Base-by-base conservation (phyloP, 2,797 vertebrate genomes). In the Diplodus sargus region DNA sequence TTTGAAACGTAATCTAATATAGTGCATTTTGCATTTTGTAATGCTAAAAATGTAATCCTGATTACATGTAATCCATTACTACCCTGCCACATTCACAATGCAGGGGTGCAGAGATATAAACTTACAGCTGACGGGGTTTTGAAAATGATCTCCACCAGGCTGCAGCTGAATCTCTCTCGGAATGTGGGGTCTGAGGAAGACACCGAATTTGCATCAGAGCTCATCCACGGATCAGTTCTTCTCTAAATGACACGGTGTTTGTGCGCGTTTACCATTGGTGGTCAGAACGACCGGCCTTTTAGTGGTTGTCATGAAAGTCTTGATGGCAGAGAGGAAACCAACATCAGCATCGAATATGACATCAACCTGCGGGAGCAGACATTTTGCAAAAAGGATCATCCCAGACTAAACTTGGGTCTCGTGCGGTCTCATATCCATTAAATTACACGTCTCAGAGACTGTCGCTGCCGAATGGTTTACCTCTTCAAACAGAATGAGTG, bases 401-500 rank as follows among this genome's bases (percentile, higher is more conserved):
- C 2, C 48, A 67, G 61, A 51, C 6, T 11, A 42, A 59, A 10
- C 23, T 5, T 0, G 15, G 23, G 14, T 59, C 7, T 11, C 30
- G 17, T 60, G 51, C 2, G 1, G 53, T 14, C 43, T 54, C 16
- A 5, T 23, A 51, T 13, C 28, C 28, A 4, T 56, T 4, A 42
- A 68, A 63, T 63, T 17, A 28, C 4, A 62, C 2, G 16, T 58
- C 45, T 71, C 1, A 47, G 2, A 2, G 73, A 4, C 49, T 22
- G 17, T 0, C 4, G 18, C 10, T 47, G 5, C 39, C 14, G 47
- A 47, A 47, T 3, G 20, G 3, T 82, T 91, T 87, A 96, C 98
- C 97, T 99, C 98, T 89, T 99, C 98, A 92, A 99, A 99, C 64
- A 99, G 95, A 91, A 99, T 98, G 52, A 99, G 97, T 39, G 97